These are phyloP conservation scores for Tangara arthus DNA, from an alignment of 2,797 vertebrate species.

Conservation along the genomic window DNA sequence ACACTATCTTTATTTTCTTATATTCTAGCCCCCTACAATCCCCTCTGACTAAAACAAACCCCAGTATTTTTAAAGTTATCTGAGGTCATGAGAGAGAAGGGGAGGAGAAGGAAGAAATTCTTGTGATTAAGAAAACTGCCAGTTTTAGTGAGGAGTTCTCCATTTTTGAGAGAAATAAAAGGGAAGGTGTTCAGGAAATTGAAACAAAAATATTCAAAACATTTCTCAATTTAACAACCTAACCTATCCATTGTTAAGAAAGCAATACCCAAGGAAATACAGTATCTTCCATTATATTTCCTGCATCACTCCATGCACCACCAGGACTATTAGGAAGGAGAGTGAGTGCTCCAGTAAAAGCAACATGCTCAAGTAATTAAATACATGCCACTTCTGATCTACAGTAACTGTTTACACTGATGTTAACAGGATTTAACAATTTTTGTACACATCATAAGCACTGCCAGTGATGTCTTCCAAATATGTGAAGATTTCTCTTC, in stretches of 20 bases:
- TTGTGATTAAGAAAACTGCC: neutral
- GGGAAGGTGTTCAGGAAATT: neutral
- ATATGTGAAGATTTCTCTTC: neutral
- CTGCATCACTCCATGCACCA: neutral
- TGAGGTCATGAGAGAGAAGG: neutral
- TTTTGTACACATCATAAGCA: neutral
- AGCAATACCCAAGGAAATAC: neutral
- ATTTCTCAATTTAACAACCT: neutral
- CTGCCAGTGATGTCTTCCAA: neutral
- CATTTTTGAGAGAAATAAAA: neutral
- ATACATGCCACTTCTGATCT: neutral
- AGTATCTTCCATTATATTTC: neutral
- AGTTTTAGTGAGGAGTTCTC: neutral
- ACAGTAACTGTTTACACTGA: neutral
- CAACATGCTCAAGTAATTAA: neutral
- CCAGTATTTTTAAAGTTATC: neutral
- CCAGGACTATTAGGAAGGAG: neutral
- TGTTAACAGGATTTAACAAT: neutral
- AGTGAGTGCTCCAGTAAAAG: neutral
- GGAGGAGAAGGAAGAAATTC: neutral
- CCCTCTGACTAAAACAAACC: neutral
- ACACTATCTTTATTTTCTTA: no score
- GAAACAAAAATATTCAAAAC: neutral
- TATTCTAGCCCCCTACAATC: neutral
- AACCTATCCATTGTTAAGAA: neutral